phyloP scores from a whole-genome alignment of 2,888 invertebrate species.

The Euzetes globulus region DNA sequence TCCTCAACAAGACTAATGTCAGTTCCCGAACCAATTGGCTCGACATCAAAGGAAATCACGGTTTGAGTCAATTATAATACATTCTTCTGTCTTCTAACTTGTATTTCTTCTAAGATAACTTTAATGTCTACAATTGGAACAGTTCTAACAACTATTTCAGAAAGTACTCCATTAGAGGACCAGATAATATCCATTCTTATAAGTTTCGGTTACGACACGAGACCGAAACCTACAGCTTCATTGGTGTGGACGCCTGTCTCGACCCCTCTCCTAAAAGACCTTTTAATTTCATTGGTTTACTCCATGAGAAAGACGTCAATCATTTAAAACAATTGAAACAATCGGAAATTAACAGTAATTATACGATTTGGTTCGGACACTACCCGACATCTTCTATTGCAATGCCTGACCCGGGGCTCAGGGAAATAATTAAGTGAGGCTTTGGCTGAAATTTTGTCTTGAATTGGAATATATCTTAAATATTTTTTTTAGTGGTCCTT shows the following conservation, averaged over 20 bases:
- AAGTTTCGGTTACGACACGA: constrained; percentile 57
- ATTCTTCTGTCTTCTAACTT: constrained; percentile 30
- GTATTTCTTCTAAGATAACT: constrained; percentile 64
- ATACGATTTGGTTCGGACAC: constrained; percentile 76
- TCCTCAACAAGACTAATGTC: constrained; percentile 61
- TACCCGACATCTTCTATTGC: constrained; percentile 83
- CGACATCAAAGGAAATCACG: constrained; percentile 86
- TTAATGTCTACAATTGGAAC: constrained; percentile 59
- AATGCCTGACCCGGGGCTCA: constrained; percentile 50
- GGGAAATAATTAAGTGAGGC: constrained; percentile 43
- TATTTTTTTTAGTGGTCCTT: constrained; percentile 56
- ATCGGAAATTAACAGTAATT: constrained; percentile 49
- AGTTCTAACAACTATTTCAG: constrained; percentile 63
- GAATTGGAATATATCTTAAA: not conserved
- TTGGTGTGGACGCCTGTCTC: constrained; percentile 77
- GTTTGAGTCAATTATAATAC: constrained; percentile 49
- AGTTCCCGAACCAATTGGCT: constrained; percentile 68
- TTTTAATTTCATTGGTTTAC: constrained; percentile 75
- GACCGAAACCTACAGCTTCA: constrained; percentile 64
- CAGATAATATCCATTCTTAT: constrained; percentile 58
- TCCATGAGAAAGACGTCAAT: constrained; percentile 44
- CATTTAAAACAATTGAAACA: constrained; percentile 49
- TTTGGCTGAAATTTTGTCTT: not conserved
- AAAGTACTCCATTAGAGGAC: constrained; percentile 71
- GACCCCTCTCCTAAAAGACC: constrained; percentile 77